A percentile compares a stretch with the other conserved stretches of the same genome.
These are phyloP conservation scores for Drosophila sturtevanti DNA, from an alignment of 1,140 invertebrate genomes.

Conservation along the genomic window DNA sequence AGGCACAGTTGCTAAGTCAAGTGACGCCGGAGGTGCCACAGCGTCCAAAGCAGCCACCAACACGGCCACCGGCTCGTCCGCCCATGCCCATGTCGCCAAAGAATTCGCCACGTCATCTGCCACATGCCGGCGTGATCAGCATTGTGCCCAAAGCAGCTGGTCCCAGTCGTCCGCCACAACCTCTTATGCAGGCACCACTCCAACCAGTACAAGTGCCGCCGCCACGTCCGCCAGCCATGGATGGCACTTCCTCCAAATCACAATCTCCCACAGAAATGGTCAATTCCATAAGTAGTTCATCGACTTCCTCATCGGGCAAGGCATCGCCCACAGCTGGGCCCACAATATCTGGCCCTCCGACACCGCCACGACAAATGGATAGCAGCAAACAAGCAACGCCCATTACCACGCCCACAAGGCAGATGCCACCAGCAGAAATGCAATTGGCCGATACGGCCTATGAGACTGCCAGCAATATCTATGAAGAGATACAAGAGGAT, in stretches of 20 bases:
- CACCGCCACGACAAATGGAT: constrained; percentile 71
- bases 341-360: constrained; percentile 58
- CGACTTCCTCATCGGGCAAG: constrained; percentile 65
- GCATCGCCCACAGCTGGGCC: constrained; percentile 50
- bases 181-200: constrained; percentile 83
- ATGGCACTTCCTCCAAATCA: constrained; percentile 77
- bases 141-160: constrained; percentile 80
- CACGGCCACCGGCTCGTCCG: constrained; percentile 84
- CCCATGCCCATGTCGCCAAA: constrained; percentile 84
- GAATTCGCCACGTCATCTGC: constrained; percentile 79
- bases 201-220: constrained; percentile 83
- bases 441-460: constrained; percentile 44
- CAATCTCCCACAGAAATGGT: constrained; percentile 64
- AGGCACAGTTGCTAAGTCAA: constrained; percentile 75
- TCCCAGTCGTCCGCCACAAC: constrained; percentile 83
- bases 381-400: constrained; percentile 73
- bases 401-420: constrained; percentile 64
- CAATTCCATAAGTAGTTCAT: constrained; percentile 56
- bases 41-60: constrained; percentile 85
- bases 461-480: constrained; percentile 68
- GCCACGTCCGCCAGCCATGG: constrained; percentile 72
- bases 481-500: constrained; percentile 78
- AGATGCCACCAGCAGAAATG: constrained; percentile 42
- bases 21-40: constrained; percentile 83
- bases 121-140: constrained; percentile 81